Base-by-base conservation (phyloP, 1,140 invertebrate species). In the Drosophila mojavensis region DNA sequence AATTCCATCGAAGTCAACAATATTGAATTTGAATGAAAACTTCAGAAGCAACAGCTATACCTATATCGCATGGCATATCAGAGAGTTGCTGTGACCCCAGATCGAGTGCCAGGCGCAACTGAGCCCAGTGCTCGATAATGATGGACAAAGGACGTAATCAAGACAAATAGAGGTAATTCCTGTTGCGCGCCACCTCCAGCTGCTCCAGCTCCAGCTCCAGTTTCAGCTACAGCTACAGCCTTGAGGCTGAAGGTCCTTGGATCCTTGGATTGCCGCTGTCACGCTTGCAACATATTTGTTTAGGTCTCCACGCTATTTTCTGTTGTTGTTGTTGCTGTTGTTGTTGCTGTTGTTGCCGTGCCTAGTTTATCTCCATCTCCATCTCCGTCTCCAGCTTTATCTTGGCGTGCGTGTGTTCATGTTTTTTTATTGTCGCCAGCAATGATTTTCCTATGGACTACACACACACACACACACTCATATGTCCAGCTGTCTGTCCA, bases 231-330 rank as follows among this genome's bases (percentile, higher is more conserved):
- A 26, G 3, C 4, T 30, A 1, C 20, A 9, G 13, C 4, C 3
- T 28, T 55, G 17, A 10, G 9, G 20, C 36, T 41, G 36, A 20
- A 41, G 26, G 54, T 58, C 20, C 43, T 56, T 51, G 15, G 51
- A 30, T 24, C 30, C 11, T 24, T 24, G 1, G 20, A 28, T 26
- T 24, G 20, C 36, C 24, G 54, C 28, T 58, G 61, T 70, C 79
- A 81, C 74, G 69, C 47, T 74, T 45, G n/a, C 64, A 78, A 61
- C 69, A 82, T 83, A 78, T 83, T 83, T 83, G 81, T 56, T 84
- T 77, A 83, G 81, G 81, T 66, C 66, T 55, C 60, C 36, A 30
- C 10, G 48, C 62, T 72, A 30, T 69, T 64, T 64, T 48, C 17
- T 17, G 17, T 17, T 10, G 17, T 45, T 68, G 60, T 24, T 24